Evolutionary conservation across 2,797 vertebrate genomes (phyloP), one percentile per base, ranked within the genome.

Genomic region (Phaenicophaeus curvirostris): DNA sequence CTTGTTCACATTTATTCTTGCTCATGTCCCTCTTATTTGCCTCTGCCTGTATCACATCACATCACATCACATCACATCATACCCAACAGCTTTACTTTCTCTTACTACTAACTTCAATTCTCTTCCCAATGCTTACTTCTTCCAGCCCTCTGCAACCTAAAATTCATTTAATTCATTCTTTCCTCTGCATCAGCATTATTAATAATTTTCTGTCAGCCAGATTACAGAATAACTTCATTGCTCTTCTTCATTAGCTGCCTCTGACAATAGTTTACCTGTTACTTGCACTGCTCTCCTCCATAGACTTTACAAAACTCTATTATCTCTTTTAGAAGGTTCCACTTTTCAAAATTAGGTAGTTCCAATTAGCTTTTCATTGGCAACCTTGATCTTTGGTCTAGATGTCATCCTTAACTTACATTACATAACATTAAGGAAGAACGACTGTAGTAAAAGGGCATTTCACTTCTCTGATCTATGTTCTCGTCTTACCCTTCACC

Each of bases 1-100:
- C 69, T 93, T 81, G 39, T 58, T 94, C 86, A 86, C 77, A 94
- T 95, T 91, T 93, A 75, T 87, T 87, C 71, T 81, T 88, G 58
- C 24, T 87, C 71, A 90, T 94, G 74, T 90, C 46, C 30, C 46
- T 91, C 37, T 84, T 86, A 78, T 72, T 89, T 93, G 46, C 48
- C 67, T 85, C 84, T 90, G 73, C 58, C 25, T 13, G 6, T 81
- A 92, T 93, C 80, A 76, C 74, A 78, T 93, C 73, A 76, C 58
- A 92, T 94, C 39, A 92, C 74, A n/a, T n/a, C n/a, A n/a, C n/a
- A 78, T 93, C 73, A 76, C 58, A 92, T 94, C 39, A 92, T 69
- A 59, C 63, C 93, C 89, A 87, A 55, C 42, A 58, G 89, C 35
- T 82, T 72, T 75, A 62, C 51, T 88, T 88, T 72, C 84, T 76